Conservation (phyloP, 1,140 invertebrate species). For the Dufourea novaeangliae region DNA sequence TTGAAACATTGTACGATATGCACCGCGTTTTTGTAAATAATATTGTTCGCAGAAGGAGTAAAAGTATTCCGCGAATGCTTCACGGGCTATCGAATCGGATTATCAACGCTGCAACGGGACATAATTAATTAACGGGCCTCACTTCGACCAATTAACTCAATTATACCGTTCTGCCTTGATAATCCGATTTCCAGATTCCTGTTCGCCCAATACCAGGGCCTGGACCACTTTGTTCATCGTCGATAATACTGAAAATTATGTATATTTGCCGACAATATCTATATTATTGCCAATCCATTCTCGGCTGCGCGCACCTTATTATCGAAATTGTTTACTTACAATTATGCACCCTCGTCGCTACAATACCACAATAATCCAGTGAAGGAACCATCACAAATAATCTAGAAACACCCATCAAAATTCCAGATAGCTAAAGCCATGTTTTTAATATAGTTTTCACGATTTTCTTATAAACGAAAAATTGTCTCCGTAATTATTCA, state of each 20-base stretch:
- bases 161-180: conserved; percentile 8
- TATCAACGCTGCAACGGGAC: neutral
- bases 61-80: neutral
- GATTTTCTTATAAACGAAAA: too few relatives aligned
- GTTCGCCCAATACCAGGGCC: neutral
- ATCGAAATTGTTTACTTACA: too few relatives aligned
- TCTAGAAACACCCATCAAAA: too few relatives aligned
- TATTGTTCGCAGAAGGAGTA: neutral
- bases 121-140: conserved; percentile 26
- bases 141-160: conserved; percentile 12
- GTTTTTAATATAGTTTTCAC: too few relatives aligned
- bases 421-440: too few relatives aligned
- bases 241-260: neutral
- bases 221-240: neutral
- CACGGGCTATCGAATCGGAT: neutral
- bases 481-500: too few relatives aligned
- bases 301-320: neutral
- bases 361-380: too few relatives aligned
- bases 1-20: neutral
- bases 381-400: too few relatives aligned
- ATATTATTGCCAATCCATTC: neutral
- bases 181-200: neutral
- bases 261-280: neutral
- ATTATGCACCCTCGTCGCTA: too few relatives aligned
- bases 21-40: neutral